phyloP scores from a whole-genome alignment of 2,888 invertebrate species.

The Perithous albicinctus region DNA sequence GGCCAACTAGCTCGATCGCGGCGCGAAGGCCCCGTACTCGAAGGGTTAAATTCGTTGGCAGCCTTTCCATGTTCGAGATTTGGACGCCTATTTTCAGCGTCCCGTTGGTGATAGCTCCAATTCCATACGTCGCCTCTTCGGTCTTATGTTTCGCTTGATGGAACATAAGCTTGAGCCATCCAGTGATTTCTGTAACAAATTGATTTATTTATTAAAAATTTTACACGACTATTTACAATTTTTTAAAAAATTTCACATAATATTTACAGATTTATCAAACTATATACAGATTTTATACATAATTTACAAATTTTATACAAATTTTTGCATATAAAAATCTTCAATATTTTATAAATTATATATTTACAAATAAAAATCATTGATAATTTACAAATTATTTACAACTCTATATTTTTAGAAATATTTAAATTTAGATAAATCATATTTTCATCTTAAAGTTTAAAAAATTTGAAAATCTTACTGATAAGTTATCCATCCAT shows the following conservation, averaged over 20 bases:
- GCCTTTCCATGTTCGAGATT: not conserved
- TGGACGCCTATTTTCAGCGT: conserved; percentile 2
- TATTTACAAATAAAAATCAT: no score
- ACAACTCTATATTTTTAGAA: no score
- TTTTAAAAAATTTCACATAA: not conserved
- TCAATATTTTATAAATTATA: not conserved
- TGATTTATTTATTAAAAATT: not conserved
- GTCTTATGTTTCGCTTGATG: conserved; percentile 14
- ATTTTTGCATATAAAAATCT: not conserved
- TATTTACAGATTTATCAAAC: not conserved
- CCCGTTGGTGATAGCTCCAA: conserved; percentile 23
- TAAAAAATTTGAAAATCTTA: no score
- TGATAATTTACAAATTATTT: no score
- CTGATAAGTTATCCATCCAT: not conserved
- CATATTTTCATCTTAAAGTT: no score
- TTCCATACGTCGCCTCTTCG: conserved; percentile 22
- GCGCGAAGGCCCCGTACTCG: no score
- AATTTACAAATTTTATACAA: not conserved
- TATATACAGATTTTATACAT: no score
- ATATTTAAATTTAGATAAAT: no score
- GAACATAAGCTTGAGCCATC: conserved; percentile 27
- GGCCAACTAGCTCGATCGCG: no score
- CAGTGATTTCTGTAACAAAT: conserved; percentile 30
- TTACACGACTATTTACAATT: not conserved
- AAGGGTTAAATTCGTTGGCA: not conserved